These are phyloP conservation scores for Nemoura dubitans DNA, from an alignment of 2,888 invertebrate genomes.

Conservation along the genomic window DNA sequence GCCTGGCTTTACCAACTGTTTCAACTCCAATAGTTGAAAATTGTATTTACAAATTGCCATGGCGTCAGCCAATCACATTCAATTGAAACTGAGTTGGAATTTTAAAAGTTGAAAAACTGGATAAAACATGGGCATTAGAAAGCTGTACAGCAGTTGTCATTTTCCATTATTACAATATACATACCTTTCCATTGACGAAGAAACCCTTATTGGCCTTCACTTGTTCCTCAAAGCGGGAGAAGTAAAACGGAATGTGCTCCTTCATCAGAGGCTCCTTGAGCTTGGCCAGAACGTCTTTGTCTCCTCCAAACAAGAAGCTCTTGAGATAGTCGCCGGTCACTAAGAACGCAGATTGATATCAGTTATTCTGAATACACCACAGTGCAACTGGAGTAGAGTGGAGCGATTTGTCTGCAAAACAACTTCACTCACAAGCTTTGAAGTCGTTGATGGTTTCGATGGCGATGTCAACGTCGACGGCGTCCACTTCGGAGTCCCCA, in stretches of 20 bases:
- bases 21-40: too few species aligned
- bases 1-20: too few species aligned
- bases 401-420: too few species aligned
- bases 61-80: too few species aligned
- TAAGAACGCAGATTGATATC: not conserved
- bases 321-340: not conserved
- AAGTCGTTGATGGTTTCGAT: slow-evolving; percentile 71
- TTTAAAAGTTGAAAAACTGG: too few species aligned
- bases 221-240: not conserved
- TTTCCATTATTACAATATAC: too few species aligned
- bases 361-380: too few species aligned
- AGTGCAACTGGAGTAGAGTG: too few species aligned
- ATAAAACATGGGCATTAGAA: too few species aligned
- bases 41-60: too few species aligned
- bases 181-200: slow-evolving; percentile 35
- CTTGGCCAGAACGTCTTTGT: slow-evolving; percentile 53
- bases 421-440: slow-evolving; percentile 54
- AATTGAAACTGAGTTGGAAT: too few species aligned
- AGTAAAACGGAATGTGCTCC: not conserved
- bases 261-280: not conserved
- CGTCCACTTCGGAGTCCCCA: slow-evolving; percentile 67
- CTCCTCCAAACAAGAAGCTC: slow-evolving; percentile 7
- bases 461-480: slow-evolving; percentile 69
- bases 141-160: too few species aligned
- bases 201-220: not conserved